Conservation (phyloP, 2,113 vertebrate species). For the Microcebus griseorufus region DNA sequence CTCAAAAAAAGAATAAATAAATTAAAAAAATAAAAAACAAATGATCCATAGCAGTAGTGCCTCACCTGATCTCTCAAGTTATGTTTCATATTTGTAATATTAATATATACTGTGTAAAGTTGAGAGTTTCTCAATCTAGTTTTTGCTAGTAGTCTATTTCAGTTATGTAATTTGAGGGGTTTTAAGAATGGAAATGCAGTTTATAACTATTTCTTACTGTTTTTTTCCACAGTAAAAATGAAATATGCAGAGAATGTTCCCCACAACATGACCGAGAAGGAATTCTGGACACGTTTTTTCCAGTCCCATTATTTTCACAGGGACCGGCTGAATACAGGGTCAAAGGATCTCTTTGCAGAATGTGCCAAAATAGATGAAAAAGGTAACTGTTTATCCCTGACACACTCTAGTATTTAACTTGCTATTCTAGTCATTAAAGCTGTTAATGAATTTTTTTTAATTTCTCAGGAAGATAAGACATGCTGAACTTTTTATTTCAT, state of each 20-base stretch:
- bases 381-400: conserved; percentile 83
- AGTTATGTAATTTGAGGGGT: background rate
- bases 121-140: background rate
- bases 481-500: conserved; percentile 24
- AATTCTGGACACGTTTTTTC: conserved; percentile 99
- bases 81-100: background rate
- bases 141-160: conserved; percentile 33
- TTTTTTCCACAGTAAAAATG: conserved; percentile 92
- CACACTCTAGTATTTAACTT: background rate
- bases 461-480: background rate
- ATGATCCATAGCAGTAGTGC: background rate
- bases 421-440: background rate
- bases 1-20: too few relatives aligned
- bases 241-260: conserved; percentile 98
- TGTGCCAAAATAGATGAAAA: conserved; percentile 99
- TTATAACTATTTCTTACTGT: conserved; percentile 18
- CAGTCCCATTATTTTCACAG: conserved; percentile 99
- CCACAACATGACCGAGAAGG: conserved; percentile 96
- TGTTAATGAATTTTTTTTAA: background rate
- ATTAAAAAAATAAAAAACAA: too few relatives aligned
- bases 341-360: conserved; percentile 98
- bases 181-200: conserved; percentile 29
- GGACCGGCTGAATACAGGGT: conserved; percentile 95
- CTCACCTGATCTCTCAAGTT: background rate
- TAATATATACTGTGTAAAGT: background rate